phyloP scores from a whole-genome alignment of 2,113 vertebrate genomes.

The Bujurquina vittata region DNA sequence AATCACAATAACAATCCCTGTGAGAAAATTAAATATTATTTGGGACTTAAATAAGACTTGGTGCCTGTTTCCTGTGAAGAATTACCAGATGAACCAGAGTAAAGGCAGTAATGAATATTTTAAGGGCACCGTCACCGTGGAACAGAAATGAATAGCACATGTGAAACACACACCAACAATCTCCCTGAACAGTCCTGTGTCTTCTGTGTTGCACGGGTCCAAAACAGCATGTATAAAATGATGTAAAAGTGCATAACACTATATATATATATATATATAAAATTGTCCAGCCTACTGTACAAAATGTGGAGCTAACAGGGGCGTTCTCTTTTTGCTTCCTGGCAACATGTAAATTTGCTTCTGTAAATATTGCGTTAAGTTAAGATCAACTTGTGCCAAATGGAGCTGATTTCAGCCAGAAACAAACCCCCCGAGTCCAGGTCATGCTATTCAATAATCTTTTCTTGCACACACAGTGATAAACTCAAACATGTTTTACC shows the following conservation, averaged over 20 bases:
- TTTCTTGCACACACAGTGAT: not conserved
- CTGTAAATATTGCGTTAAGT: not conserved
- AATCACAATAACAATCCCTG: not conserved
- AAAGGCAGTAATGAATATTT: conserved; percentile 67
- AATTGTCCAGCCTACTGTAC: not conserved
- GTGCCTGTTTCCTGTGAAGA: conserved; percentile 8
- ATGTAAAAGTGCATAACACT: not conserved
- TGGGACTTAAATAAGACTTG: not conserved
- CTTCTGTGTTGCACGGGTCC: not conserved
- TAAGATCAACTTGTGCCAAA: conserved; percentile 6
- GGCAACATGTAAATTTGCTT: not conserved
- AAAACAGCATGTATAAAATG: not conserved
- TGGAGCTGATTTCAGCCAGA: conserved; percentile 4
- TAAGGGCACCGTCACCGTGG: conserved; percentile 28
- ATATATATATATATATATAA: too few species aligned
- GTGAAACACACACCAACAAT: conserved; percentile 54
- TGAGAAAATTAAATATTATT: not conserved
- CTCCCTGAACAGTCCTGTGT: conserved; percentile 6
- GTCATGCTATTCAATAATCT: not conserved
- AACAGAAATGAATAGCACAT: conserved; percentile 42
- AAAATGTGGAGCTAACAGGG: too few species aligned
- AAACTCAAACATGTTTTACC: not conserved
- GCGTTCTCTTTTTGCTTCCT: too few species aligned
- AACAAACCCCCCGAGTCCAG: not conserved
- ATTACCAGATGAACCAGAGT: conserved; percentile 21